Base-by-base conservation (phyloP, 2,888 invertebrate genomes). In the Drosophila basisetae region DNA sequence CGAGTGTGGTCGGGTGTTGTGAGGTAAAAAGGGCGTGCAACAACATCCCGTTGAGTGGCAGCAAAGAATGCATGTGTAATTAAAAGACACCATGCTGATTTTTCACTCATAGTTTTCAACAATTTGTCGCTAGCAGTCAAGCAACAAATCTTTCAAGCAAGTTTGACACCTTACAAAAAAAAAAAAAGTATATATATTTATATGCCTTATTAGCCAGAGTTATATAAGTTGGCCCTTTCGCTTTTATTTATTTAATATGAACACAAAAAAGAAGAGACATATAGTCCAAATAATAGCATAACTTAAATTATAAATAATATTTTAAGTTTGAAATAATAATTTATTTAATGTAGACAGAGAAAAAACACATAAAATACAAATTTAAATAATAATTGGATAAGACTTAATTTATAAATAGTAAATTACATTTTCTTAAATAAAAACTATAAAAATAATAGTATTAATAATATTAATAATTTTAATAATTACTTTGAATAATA, bases 81-180 rank as follows among this genome's bases (percentile, higher is more conserved):
- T 89, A 89, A 86, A 83, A 62, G 80, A 56, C 68, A 68, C 73
- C 87, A 82, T 77, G 84, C 84, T 84, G 84, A 13, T 80, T 68
- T 37, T 47, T 64, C 31, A 16, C 47, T 7, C 35, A 55, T 43
- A 47, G 47, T 25, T 43, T 13, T 37, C 9, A 61, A n/a, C 33
- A 59, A 49, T 49, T 47, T 50, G 18, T 3, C 10, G 11, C 50
- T 18, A 50, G 50, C 25, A 47, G 25, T 25, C 16, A 47, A 9
- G 47, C 47, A 47, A 25, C 25, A 47, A 47, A 47, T 25, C 25
- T 16, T 4, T 47, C 1, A 47, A 47, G 28, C 10, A 30, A 18
- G 18, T 30, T 50, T 30, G 50, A 10, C 28, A 50, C 28, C 18
- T 50, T 30, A 25, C 13, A 2, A 37, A 37, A 37, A 37, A 16